Percentiles rank a stretch among this genome's conserved stretches.
These are phyloP conservation scores for Portunus trituberculatus DNA, from an alignment of 1,140 invertebrate genomes.

Conservation along the genomic window DNA sequence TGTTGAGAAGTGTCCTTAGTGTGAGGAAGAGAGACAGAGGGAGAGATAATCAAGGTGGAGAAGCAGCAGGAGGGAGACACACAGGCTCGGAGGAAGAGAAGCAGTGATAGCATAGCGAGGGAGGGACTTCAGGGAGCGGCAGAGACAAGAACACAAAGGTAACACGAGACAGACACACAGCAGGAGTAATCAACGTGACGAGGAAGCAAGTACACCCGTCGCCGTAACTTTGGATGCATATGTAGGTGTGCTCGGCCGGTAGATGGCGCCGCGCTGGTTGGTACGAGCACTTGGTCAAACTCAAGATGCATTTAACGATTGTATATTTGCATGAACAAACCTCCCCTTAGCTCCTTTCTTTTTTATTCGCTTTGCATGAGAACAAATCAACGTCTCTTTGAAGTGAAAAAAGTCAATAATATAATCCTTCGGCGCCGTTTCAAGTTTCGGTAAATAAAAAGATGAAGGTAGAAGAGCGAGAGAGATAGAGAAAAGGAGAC, in stretches of 20 bases:
- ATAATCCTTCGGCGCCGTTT: neutral
- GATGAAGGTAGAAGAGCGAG: too few relatives aligned
- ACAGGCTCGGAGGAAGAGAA: neutral
- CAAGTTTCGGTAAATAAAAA: neutral
- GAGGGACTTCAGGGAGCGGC: neutral
- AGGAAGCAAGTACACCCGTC: neutral
- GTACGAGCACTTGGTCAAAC: neutral
- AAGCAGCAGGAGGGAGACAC: neutral
- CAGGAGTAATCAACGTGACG: neutral
- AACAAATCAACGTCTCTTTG: neutral
- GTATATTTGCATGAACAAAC: conserved; percentile 32
- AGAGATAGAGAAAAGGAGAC: neutral
- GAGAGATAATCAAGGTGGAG: neutral
- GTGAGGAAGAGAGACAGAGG: neutral
- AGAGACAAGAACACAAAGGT: neutral
- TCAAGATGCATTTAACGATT: neutral
- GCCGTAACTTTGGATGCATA: too few relatives aligned
- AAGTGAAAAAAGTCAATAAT: neutral
- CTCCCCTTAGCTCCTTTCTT: neutral
- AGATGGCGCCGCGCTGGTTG: neutral
- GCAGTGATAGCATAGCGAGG: neutral
- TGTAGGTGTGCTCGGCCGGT: neutral
- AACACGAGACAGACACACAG: neutral
- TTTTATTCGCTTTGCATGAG: neutral
- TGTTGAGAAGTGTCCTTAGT: neutral